Percentiles rank a stretch among this genome's conserved stretches.
These are phyloP conservation scores for Caenorhabditis drosophilae DNA, from an alignment of 2,888 invertebrate genomes.

Conservation along the genomic window DNA sequence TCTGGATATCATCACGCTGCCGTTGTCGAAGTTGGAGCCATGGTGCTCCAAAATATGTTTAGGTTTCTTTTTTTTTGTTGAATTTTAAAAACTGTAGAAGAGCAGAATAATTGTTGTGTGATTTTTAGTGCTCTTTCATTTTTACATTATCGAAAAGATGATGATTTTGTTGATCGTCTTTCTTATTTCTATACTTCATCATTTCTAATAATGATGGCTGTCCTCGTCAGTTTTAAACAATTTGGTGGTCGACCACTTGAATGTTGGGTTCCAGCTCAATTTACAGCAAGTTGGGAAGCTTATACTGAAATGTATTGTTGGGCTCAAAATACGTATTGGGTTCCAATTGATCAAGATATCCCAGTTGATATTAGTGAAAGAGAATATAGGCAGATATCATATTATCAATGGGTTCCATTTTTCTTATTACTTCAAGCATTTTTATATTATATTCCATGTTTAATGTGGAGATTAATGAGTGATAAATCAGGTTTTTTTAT, in stretches of 20 bases:
- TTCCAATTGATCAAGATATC: constrained; percentile 68
- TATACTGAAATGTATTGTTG: constrained; percentile 74
- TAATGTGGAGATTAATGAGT: constrained; percentile 72
- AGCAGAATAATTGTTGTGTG: too few relatives aligned
- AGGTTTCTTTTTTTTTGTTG: constrained; percentile 25
- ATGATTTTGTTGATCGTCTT: constrained; percentile 68
- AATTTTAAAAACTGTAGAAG: background rate
- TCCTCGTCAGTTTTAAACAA: constrained; percentile 68
- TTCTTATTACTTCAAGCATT: constrained; percentile 67
- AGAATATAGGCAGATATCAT: constrained; percentile 68
- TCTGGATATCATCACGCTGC: constrained; percentile 59
- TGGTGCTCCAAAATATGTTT: constrained; percentile 69
- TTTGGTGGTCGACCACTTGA: constrained; percentile 69
- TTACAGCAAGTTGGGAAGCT: constrained; percentile 72
- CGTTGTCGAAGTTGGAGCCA: constrained; percentile 68
- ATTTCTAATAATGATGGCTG: constrained; percentile 70
- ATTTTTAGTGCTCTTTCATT: constrained; percentile 66
- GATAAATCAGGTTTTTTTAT: constrained; percentile 70
- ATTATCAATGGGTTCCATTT: constrained; percentile 68
- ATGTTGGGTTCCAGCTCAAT: constrained; percentile 72
- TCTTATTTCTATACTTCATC: constrained; percentile 69
- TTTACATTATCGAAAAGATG: constrained; percentile 67
- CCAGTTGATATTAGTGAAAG: constrained; percentile 70
- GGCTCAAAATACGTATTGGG: constrained; percentile 73
- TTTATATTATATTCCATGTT: constrained; percentile 72